These are phyloP conservation scores for Sericinus montela DNA, from an alignment of 2,888 invertebrate genomes.

Conservation along the genomic window DNA sequence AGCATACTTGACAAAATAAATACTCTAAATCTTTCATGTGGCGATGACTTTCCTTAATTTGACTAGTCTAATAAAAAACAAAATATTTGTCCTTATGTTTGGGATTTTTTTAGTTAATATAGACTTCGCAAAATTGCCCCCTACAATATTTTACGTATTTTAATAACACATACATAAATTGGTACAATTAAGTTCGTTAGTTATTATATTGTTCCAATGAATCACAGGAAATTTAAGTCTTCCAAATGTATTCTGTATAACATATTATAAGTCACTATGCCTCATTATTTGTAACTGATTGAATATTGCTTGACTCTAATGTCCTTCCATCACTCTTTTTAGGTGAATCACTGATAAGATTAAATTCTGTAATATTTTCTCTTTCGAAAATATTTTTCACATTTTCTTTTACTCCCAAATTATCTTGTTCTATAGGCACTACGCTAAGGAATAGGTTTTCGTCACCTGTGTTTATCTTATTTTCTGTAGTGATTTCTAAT, in stretches of 20 bases:
- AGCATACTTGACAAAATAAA: slow-evolving; percentile 53
- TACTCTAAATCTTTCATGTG: slow-evolving; percentile 59
- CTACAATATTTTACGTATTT: slow-evolving; percentile 1
- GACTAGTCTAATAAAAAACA: slow-evolving; percentile 69
- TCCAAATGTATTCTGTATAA: slow-evolving; percentile 40
- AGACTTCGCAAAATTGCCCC: slow-evolving; percentile 12
- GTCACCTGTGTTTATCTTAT: slow-evolving; percentile 23
- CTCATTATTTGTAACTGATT: slow-evolving; percentile 55
- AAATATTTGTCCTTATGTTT: slow-evolving; percentile 21
- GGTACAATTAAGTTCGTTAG: slow-evolving; percentile 25
- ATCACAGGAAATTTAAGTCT: slow-evolving; percentile 64
- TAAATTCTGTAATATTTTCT: slow-evolving; percentile 55
- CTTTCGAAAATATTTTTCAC: slow-evolving; percentile 45
- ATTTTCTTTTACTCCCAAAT: slow-evolving; percentile 38
- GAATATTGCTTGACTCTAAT: slow-evolving; percentile 56
- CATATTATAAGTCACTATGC: slow-evolving; percentile 44
- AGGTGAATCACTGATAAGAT: slow-evolving; percentile 68
- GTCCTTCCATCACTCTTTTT: slow-evolving; percentile 71
- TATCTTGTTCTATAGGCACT: slow-evolving; percentile 52
- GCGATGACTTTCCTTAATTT: slow-evolving; percentile 56
- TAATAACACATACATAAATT: slow-evolving; percentile 9
- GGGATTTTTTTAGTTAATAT: neutral
- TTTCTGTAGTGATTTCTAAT: slow-evolving; percentile 11
- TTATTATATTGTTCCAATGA: slow-evolving; percentile 43
- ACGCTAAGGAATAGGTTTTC: slow-evolving; percentile 55